These are phyloP conservation scores for Cydia strobilella DNA, from an alignment of 1,140 invertebrate genomes.

Conservation along the genomic window DNA sequence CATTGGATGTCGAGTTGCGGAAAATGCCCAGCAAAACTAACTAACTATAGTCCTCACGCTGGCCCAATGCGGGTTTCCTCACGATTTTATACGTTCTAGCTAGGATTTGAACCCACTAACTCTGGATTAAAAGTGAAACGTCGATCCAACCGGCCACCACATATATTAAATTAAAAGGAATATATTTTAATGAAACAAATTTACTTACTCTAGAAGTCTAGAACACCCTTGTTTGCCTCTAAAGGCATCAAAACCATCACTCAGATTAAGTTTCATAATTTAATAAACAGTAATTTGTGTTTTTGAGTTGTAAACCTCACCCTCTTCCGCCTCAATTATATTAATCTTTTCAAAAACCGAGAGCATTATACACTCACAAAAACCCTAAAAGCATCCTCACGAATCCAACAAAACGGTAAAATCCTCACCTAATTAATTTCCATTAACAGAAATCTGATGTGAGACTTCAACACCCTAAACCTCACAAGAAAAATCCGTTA, in stretches of 20 bases:
- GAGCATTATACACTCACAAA: not conserved
- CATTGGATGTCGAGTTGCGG: too few species aligned
- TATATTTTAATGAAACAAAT: too few species aligned
- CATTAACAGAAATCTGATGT: slow-evolving; percentile 28
- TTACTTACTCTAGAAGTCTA: too few species aligned
- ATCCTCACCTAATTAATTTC: slow-evolving; percentile 5
- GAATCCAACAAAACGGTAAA: not conserved
- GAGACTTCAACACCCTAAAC: slow-evolving; percentile 34
- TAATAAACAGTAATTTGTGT: not conserved
- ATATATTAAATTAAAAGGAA: too few species aligned
- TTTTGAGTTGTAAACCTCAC: slow-evolving; percentile 1
- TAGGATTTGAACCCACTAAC: too few species aligned
- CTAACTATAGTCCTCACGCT: too few species aligned
- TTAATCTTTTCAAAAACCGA: not conserved
- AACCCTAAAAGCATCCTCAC: not conserved
- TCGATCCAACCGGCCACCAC: too few species aligned
- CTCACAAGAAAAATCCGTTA: slow-evolving; percentile 45
- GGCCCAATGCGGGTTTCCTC: too few species aligned
- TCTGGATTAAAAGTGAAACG: too few species aligned
- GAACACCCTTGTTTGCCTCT: too few species aligned
- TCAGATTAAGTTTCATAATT: not conserved
- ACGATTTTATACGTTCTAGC: too few species aligned
- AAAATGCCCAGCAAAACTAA: too few species aligned
- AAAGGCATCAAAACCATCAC: not conserved
- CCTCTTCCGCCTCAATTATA: not conserved